Evolutionary conservation across 2,797 vertebrate genomes (phyloP).

Genomic region (Gila robusta): DNA sequence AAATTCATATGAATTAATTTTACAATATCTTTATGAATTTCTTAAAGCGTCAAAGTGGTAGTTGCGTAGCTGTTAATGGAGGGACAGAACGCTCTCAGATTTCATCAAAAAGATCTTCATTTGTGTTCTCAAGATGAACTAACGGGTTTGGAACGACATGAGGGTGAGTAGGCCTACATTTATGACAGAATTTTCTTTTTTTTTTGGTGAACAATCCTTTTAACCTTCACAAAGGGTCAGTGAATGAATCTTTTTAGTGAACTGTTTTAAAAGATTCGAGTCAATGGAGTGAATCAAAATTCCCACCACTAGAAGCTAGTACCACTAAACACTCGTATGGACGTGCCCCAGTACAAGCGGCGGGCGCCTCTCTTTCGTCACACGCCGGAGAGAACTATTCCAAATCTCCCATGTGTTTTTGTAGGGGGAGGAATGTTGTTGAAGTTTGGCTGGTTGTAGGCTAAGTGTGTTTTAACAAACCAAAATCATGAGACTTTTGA

Average conservation of each 20-base stretch:
- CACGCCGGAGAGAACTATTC: constrained; percentile 71
- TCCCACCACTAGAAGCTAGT: neutral
- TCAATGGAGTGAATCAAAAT: neutral
- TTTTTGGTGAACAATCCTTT: too few relatives aligned
- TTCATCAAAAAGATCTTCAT: neutral
- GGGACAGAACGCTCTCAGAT: neutral
- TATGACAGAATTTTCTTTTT: too few relatives aligned
- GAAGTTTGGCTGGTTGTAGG: constrained; percentile 62
- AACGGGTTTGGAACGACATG: too few relatives aligned
- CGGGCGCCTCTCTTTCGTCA: constrained; percentile 74
- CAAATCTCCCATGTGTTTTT: constrained; percentile 75
- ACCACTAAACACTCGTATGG: neutral
- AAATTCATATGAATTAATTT: neutral
- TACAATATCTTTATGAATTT: neutral
- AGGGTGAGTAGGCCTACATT: neutral
- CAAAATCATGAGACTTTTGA: constrained; percentile 53
- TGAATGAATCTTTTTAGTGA: neutral
- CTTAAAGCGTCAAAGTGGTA: neutral
- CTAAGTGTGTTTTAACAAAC: constrained; percentile 46
- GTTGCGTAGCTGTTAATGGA: neutral
- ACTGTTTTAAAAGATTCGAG: neutral
- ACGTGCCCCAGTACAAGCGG: constrained; percentile 21
- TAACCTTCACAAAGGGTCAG: neutral
- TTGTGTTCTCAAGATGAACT: neutral
- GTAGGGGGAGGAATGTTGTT: constrained; percentile 73